These are phyloP conservation scores for Takifugu flavidus DNA, from an alignment of 2,113 vertebrate genomes.

Conservation along the genomic window DNA sequence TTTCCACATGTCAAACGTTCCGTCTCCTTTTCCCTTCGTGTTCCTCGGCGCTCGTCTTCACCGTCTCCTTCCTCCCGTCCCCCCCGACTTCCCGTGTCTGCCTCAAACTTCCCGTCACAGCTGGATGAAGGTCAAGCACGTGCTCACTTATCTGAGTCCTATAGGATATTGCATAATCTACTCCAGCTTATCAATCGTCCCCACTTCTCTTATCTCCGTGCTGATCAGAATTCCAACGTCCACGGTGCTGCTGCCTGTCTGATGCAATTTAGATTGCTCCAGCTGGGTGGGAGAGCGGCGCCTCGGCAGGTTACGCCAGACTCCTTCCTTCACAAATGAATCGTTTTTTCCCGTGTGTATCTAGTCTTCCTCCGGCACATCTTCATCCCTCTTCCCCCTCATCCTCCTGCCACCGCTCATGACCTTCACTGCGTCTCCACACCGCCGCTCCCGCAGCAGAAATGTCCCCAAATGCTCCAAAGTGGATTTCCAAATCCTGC, in stretches of 20 bases:
- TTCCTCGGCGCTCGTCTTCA: not conserved
- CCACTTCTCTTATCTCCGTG: conserved; percentile 34
- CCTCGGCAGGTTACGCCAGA: conserved; percentile 44
- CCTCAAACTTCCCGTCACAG: not conserved
- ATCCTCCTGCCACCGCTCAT: not conserved
- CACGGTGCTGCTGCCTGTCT: conserved; percentile 26
- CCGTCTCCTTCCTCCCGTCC: not conserved
- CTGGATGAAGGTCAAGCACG: conserved; percentile 29
- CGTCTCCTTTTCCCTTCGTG: not conserved
- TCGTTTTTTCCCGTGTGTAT: conserved; percentile 6
- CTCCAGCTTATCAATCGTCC: conserved; percentile 32
- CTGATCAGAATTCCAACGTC: conserved; percentile 35
- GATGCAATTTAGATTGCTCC: conserved; percentile 61
- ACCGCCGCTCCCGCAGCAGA: not conserved
- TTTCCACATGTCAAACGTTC: not conserved
- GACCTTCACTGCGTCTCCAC: conserved; percentile 18
- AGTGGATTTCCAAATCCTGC: not conserved
- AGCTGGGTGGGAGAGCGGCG: conserved; percentile 35
- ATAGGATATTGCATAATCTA: conserved; percentile 36
- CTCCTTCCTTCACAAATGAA: conserved; percentile 9
- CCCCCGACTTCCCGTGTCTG: not conserved
- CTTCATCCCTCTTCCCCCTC: not conserved
- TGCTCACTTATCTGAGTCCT: conserved; percentile 24
- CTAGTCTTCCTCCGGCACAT: not conserved
- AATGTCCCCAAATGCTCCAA: not conserved